These are phyloP conservation scores for Phodopus roborovskii DNA, from an alignment of 2,113 vertebrate genomes.

Conservation along the genomic window DNA sequence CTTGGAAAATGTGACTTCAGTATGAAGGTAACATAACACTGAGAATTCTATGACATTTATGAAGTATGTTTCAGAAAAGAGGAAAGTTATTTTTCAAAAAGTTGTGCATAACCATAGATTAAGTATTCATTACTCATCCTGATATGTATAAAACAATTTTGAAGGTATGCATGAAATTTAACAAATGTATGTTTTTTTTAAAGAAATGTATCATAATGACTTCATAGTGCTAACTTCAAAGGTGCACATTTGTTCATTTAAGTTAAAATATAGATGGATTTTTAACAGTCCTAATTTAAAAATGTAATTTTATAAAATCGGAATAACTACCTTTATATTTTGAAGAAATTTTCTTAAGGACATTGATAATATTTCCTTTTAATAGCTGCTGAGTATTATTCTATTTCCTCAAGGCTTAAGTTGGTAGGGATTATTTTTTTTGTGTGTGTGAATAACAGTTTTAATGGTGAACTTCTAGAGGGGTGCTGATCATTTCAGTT, in stretches of 20 bases:
- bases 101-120: background rate
- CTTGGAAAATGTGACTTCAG: background rate
- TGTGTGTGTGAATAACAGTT: background rate
- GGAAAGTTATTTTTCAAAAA: background rate
- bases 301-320: background rate
- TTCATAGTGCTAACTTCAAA: background rate
- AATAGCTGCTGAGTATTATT: background rate
- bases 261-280: background rate
- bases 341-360: background rate
- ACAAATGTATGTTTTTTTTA: background rate
- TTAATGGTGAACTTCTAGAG: constrained; percentile 55
- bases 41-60: background rate
- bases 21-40: background rate
- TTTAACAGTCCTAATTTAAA: background rate
- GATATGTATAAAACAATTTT: background rate
- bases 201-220: background rate
- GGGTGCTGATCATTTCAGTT: constrained; percentile 33
- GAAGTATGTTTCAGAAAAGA: background rate
- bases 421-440: background rate
- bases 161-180: background rate
- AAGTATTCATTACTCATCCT: background rate
- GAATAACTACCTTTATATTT: background rate
- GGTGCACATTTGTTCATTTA: background rate
- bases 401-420: background rate
- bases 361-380: rapidly evolving